Base-by-base conservation (phyloP, 2,113 vertebrate species). In the Toxotes jaculatrix region DNA sequence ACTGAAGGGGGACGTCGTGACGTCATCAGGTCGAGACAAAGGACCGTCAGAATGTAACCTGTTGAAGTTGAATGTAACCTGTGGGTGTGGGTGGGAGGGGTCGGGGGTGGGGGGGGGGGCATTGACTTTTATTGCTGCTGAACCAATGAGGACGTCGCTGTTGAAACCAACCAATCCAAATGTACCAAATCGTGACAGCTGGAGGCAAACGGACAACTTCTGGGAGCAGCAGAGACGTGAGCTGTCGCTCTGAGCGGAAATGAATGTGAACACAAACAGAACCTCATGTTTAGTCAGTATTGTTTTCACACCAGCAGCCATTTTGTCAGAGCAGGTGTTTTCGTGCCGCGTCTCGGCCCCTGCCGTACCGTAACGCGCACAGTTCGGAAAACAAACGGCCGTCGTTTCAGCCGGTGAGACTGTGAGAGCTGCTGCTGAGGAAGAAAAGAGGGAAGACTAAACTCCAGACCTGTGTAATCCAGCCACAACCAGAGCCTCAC, bases 61-160 rank as follows among this genome's bases (percentile, higher is more conserved):
- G n/a, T 7, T n/a, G n/a, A n/a, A n/a, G n/a, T n/a, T n/a, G 75
- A 88, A 88, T 88, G 83, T 82, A 80, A 64, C 36, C 13, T 11
- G n/a, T 7, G n/a, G 7, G n/a, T 11, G n/a, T 7, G n/a, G 51
- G 51, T 9, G 42, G 19, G 21, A 27, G 27, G 27, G 27, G 27
- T 27, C 1, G 27, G 53, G 53, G n/a, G 53, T 23, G n/a, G 53
- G 36, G 38, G 38, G 38, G 23, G 3, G 55, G 11, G 27, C 61
- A 13, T 71, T 47, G 55, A 49, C 47, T 68, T 59, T 34, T 40
- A 45, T 8, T 68, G 88, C 89, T 89, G 89, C 87, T 89, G 84
- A 84, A 82, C 79, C 87, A 81, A 85, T 16, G 51, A 80, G 43
- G 74, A 68, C 17, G 12, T 42, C 42, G 79, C 57, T 47, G 64